phyloP scores from a whole-genome alignment of 2,888 invertebrate genomes.

The Tinea semifulvella region DNA sequence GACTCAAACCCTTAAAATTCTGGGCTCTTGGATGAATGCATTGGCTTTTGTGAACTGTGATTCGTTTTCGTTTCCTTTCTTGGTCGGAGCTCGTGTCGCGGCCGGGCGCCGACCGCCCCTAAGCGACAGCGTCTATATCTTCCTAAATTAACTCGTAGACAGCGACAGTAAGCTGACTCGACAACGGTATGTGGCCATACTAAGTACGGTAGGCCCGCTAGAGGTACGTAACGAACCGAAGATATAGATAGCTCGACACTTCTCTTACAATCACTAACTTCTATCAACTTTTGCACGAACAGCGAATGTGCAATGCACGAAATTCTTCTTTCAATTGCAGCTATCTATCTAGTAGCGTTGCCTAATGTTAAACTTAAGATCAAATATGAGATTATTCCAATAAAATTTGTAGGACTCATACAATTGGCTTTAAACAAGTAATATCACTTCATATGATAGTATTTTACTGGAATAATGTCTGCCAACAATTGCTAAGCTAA shows the following conservation, averaged over 20 bases:
- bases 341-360: conserved; percentile 63
- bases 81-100: conserved; percentile 39
- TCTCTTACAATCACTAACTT: conserved; percentile 55
- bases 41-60: conserved; percentile 68
- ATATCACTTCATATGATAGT: no score
- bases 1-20: conserved; percentile 66
- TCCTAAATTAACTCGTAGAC: conserved; percentile 30
- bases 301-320: conserved; percentile 67
- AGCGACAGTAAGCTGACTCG: neutral
- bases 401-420: conserved; percentile 9
- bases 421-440: neutral
- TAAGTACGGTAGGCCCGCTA: conserved; percentile 23
- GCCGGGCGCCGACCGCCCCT: conserved; percentile 38
- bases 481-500: conserved; percentile 48
- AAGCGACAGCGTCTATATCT: conserved; percentile 55
- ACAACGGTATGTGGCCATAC: conserved; percentile 26
- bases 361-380: conserved; percentile 59
- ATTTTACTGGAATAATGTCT: conserved; percentile 46
- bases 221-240: conserved; percentile 44
- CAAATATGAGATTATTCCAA: conserved; percentile 40
- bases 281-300: conserved; percentile 60
- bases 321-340: conserved; percentile 60
- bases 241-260: conserved; percentile 60
- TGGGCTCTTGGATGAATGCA: conserved; percentile 68
- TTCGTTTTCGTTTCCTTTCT: conserved; percentile 68